These are phyloP conservation scores for Eumacrocentrus americanus DNA, from an alignment of 2,888 invertebrate genomes.

Conservation along the genomic window DNA sequence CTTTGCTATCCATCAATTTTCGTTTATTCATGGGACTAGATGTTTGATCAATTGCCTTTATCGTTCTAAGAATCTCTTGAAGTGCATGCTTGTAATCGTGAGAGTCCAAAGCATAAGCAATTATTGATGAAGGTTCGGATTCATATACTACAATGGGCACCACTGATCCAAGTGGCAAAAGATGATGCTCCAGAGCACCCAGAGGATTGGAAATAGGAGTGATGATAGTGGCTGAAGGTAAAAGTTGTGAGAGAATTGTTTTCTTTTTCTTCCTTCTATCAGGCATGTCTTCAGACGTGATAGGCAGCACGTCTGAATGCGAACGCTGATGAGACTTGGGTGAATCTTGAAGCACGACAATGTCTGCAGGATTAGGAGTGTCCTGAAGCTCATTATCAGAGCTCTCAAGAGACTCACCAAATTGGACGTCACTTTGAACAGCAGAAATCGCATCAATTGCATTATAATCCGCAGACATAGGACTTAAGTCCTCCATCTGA, in stretches of 20 bases:
- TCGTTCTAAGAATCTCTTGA: slow-evolving; percentile 60
- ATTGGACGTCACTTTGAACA: slow-evolving; percentile 43
- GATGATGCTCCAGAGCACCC: slow-evolving; percentile 73
- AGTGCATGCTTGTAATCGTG: slow-evolving; percentile 72
- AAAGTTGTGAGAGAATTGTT: slow-evolving; percentile 71
- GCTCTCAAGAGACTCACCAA: slow-evolving; percentile 45
- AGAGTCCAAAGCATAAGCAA: slow-evolving; percentile 81
- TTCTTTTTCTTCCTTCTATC: slow-evolving; percentile 66
- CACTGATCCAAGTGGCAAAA: slow-evolving; percentile 66
- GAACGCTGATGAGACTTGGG: slow-evolving; percentile 60
- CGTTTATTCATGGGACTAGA: slow-evolving; percentile 64
- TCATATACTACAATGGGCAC: slow-evolving; percentile 80
- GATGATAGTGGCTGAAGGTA: slow-evolving; percentile 65
- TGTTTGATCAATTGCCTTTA: slow-evolving; percentile 56
- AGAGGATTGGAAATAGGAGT: slow-evolving; percentile 67
- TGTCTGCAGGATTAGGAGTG: slow-evolving; percentile 49
- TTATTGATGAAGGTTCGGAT: slow-evolving; percentile 82
- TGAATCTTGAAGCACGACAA: slow-evolving; percentile 49
- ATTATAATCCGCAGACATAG: slow-evolving; percentile 57
- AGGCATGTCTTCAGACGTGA: slow-evolving; percentile 48
- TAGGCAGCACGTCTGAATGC: slow-evolving; percentile 57
- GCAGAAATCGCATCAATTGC: slow-evolving; percentile 53
- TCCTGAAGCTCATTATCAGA: slow-evolving; percentile 49
- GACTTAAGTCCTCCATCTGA: slow-evolving; percentile 57
- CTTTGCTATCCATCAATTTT: slow-evolving; percentile 61